Evolutionary conservation across 2,888 invertebrate species (phyloP).

Genomic region (Folsomia candida): DNA sequence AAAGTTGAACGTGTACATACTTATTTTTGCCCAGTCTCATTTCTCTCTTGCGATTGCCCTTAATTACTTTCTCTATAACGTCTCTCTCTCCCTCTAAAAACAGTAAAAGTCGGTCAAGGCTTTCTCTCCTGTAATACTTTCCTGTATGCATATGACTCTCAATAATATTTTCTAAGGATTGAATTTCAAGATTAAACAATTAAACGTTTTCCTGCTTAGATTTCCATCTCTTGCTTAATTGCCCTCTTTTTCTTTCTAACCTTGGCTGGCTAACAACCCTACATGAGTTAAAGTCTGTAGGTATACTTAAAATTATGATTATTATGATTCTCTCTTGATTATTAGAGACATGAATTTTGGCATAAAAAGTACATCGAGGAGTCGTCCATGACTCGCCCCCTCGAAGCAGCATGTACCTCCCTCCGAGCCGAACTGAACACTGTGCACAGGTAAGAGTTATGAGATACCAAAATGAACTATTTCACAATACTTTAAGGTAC

Average conservation of each 20-base stretch:
- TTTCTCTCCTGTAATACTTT: too few relatives aligned
- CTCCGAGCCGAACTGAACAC: conserved; percentile 52
- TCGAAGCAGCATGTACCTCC: conserved; percentile 51
- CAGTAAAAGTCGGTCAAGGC: neutral
- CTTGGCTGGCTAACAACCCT: too few relatives aligned
- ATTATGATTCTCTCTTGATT: neutral
- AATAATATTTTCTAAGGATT: neutral
- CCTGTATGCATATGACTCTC: neutral
- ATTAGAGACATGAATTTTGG: conserved; percentile 50
- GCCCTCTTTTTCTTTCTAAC: neutral
- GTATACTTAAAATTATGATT: neutral
- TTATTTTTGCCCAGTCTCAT: neutral
- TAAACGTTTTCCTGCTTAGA: neutral
- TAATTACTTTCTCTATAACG: conserved; percentile 2
- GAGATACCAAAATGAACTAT: too few relatives aligned
- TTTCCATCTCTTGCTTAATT: too few relatives aligned
- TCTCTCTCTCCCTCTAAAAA: neutral
- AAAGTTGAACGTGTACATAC: too few relatives aligned
- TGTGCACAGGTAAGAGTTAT: too few relatives aligned
- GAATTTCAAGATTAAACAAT: neutral
- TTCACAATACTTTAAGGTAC: too few relatives aligned
- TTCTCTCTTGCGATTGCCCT: neutral
- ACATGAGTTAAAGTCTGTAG: neutral
- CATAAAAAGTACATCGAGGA: conserved; percentile 51
- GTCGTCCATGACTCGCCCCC: conserved; percentile 49